phyloP scores from a whole-genome alignment of 2,113 vertebrate species.

The Thalassarche chlororhynchos region DNA sequence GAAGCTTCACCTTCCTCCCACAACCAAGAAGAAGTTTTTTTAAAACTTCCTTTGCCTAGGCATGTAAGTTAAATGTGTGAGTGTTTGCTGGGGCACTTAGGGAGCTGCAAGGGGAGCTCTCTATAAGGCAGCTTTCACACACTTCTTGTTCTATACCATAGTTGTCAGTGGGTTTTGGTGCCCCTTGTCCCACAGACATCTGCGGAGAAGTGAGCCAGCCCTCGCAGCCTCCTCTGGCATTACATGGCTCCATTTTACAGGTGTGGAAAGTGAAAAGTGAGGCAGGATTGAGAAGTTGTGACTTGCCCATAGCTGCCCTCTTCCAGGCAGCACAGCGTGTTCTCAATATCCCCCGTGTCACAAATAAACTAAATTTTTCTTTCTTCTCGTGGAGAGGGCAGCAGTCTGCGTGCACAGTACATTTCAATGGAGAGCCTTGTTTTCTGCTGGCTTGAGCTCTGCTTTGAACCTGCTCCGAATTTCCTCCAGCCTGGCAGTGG shows the following conservation, averaged over 20 bases:
- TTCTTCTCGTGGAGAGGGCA: neutral
- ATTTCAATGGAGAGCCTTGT: conserved; percentile 27
- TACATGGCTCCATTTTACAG: neutral
- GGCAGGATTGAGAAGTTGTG: neutral
- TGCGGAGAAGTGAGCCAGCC: neutral
- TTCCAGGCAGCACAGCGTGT: neutral
- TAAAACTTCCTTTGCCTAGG: neutral
- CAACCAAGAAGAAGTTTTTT: neutral
- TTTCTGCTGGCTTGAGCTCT: conserved; percentile 27
- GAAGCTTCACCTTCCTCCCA: neutral
- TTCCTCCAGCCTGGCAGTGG: conserved; percentile 31
- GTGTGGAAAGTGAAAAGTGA: neutral
- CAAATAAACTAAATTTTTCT: neutral
- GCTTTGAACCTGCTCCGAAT: neutral
- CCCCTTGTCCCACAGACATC: neutral
- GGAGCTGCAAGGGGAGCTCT: neutral
- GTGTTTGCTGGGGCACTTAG: neutral
- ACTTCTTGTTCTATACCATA: fast-evolving
- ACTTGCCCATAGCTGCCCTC: neutral
- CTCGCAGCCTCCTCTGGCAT: neutral
- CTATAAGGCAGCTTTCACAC: too few relatives aligned
- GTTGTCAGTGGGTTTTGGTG: neutral
- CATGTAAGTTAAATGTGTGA: neutral
- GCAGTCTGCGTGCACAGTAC: neutral
- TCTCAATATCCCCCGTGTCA: fast-evolving